Evolutionary conservation across 2,113 vertebrate genomes (phyloP).

Genomic region (Chiloscyllium plagiosum): DNA sequence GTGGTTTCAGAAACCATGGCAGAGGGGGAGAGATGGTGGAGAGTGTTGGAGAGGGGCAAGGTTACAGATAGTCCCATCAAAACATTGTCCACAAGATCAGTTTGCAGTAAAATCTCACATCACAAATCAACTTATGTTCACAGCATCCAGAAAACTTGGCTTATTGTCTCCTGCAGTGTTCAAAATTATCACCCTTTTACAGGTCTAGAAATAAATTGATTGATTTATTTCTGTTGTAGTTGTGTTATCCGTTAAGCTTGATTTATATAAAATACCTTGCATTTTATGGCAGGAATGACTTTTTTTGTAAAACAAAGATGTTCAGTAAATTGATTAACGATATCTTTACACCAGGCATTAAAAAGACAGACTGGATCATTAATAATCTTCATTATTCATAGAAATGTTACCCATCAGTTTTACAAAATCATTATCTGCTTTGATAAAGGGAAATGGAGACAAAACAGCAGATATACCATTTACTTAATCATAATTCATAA

Average conservation of each 20-base stretch:
- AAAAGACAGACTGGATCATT: neutral
- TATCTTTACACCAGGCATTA: neutral
- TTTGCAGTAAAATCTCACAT: neutral
- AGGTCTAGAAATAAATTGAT: neutral
- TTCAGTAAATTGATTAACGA: neutral
- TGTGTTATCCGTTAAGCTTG: neutral
- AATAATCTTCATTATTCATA: neutral
- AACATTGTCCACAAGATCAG: neutral
- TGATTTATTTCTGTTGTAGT: neutral
- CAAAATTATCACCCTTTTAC: neutral
- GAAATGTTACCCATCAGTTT: neutral
- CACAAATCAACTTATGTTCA: neutral
- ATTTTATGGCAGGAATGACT: neutral
- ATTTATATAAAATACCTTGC: neutral
- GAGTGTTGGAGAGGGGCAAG: neutral
- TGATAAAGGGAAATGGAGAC: neutral
- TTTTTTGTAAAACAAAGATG: neutral
- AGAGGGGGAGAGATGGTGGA: neutral
- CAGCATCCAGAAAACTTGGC: neutral
- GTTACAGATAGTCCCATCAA: neutral
- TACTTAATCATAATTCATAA: neutral
- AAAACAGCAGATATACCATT: neutral
- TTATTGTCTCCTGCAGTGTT: neutral
- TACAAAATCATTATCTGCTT: neutral
- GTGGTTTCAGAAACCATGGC: too few relatives aligned